Base-by-base conservation (phyloP, 1,140 invertebrate species). In the Procambarus clarkii region DNA sequence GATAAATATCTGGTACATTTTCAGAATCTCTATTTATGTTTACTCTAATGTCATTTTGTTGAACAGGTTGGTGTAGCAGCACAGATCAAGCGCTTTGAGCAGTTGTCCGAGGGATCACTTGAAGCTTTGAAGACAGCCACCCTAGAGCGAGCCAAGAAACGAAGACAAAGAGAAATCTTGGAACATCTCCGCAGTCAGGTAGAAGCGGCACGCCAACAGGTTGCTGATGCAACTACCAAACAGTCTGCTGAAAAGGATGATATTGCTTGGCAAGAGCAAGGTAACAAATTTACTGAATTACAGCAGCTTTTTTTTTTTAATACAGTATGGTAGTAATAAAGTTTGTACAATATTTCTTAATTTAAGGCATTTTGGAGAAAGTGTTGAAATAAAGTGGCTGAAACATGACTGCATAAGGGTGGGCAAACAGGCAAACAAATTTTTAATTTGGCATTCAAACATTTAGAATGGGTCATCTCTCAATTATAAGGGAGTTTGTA, bases 191-290 rank as follows among this genome's bases (percentile, higher is more conserved):
- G 92, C 21, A 86, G 86, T 50, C 92, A 92, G 71, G 88, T 91
- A 15, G 88, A 92, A 50, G 84, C 90, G 2, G 92, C 92, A 13
- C 78, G 89, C 34, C 78, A 86, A 21, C 86, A 92, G 81, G 87
- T 83, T 13, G 69, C 79, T 18, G 88, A 83, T 5, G 69, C 81
- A 4, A 44, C 85, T 34, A 81, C 24, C 78, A 79, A 81, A 54
- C 77, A 80, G 58, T n/a, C 79, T 21, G 48, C 60, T 54, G 88
- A 92, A 79, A 88, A 88, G 34, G 90, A 92, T 50, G 88, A 91
- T n/a, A 90, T 82, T 18, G 88, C 90, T 13, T 96, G 96, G 96
- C 94, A 95, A 92, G 96, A 96, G 93, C 96, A 96, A 95, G 96
- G 96, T 96, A 93, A 91, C 78, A 54, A 54, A 9, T 54, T 34